These are phyloP conservation scores for Serinus canaria DNA, from an alignment of 2,113 vertebrate species.

Conservation along the genomic window DNA sequence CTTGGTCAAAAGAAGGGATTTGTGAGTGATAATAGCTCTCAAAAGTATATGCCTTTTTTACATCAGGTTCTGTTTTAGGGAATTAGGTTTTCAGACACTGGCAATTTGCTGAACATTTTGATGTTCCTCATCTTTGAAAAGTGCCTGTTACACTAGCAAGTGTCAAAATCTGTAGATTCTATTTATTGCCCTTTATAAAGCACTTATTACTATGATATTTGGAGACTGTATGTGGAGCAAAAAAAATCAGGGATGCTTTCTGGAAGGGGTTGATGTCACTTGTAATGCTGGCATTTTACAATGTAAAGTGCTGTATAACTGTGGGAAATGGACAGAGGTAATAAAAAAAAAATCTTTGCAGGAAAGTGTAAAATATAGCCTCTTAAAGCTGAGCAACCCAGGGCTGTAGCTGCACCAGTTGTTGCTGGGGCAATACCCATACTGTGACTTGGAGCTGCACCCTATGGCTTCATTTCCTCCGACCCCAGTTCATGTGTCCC, in stretches of 20 bases:
- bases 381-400: not conserved
- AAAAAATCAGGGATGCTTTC: not conserved
- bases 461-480: not conserved
- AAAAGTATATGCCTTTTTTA: not conserved
- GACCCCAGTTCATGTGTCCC: not conserved
- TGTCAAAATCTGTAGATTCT: not conserved
- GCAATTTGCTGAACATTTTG: not conserved
- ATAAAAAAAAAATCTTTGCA: not conserved
- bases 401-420: not conserved
- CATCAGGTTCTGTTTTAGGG: conserved; percentile 6
- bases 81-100: conserved; percentile 14
- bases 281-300: not conserved
- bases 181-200: not conserved
- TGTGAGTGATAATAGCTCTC: not conserved
- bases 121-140: not conserved
- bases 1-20: not conserved
- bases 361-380: not conserved
- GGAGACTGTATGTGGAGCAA: not conserved
- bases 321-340: not conserved
- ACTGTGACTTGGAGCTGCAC: not conserved
- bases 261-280: not conserved
- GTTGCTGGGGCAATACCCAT: not conserved
- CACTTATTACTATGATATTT: not conserved
- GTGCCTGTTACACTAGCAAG: not conserved
- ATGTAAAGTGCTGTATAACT: not conserved